Evolutionary conservation across 1,140 invertebrate genomes (phyloP).

Genomic region (Bursaphelenchus mucronatus): DNA sequence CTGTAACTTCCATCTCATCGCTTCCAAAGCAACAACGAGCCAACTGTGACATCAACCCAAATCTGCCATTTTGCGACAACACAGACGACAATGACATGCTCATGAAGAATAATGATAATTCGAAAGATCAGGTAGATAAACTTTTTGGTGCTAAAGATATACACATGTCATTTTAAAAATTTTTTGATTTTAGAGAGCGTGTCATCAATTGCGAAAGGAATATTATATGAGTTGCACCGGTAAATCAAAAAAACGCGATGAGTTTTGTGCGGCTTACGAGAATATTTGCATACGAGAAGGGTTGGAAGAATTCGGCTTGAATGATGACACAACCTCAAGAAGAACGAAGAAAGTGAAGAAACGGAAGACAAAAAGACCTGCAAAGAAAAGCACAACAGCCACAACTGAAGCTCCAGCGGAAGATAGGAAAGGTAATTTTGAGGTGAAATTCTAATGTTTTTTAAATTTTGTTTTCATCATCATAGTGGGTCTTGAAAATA

Average conservation of each 20-base stretch:
- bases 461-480: too few species aligned
- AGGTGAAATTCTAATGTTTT: too few species aligned
- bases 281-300: conserved; percentile 46
- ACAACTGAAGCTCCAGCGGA: not conserved
- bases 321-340: not conserved
- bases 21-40: too few species aligned
- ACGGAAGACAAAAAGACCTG: not conserved
- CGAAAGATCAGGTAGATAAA: too few species aligned
- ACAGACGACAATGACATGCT: too few species aligned
- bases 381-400: not conserved
- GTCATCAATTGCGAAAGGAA: not conserved
- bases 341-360: not conserved
- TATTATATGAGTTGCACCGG: conserved; percentile 9
- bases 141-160: too few species aligned
- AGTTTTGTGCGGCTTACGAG: conserved; percentile 48
- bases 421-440: conserved; percentile 15
- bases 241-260: conserved; percentile 23
- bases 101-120: too few species aligned
- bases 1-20: too few species aligned
- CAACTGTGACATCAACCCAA: too few species aligned
- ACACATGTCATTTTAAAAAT: too few species aligned
- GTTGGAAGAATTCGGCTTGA: conserved; percentile 34
- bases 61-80: too few species aligned
- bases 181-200: conserved; percentile 20
- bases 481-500: too few species aligned